Evolutionary conservation across 2,113 vertebrate genomes (phyloP).

Genomic region (Eretmodus cyanostictus): DNA sequence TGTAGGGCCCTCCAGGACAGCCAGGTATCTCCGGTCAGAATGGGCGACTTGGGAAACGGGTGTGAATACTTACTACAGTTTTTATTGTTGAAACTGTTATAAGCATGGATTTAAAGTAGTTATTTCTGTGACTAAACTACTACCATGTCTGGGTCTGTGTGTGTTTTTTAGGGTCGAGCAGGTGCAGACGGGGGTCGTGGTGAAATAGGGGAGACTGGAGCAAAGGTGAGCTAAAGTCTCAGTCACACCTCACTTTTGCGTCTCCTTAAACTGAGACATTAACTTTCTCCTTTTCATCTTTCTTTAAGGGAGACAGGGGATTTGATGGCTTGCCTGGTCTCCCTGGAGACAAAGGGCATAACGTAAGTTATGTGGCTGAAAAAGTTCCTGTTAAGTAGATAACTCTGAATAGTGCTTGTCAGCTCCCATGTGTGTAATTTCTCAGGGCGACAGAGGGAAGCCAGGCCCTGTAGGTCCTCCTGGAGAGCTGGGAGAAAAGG

Average conservation of each 20-base stretch:
- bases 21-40: conserved; percentile 57
- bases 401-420: background rate
- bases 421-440: background rate
- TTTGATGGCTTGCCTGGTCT: conserved; percentile 94
- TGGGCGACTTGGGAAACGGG: conserved; percentile 66
- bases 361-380: conserved; percentile 36
- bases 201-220: conserved; percentile 85
- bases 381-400: background rate
- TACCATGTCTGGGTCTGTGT: background rate
- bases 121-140: background rate
- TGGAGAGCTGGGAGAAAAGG: conserved; percentile 82
- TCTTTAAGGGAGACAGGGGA: conserved; percentile 85
- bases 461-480: conserved; percentile 49
- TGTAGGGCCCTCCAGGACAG: conserved; percentile 60
- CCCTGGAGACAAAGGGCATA: conserved; percentile 72
- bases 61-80: background rate
- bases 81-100: background rate
- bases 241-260: background rate
- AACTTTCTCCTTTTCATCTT: background rate
- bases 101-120: background rate
- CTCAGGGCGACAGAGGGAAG: conserved; percentile 66
- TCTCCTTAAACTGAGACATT: background rate
- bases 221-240: conserved; percentile 74
- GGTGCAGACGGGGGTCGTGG: conserved; percentile 88
- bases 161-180: conserved; percentile 76